Base-by-base conservation (phyloP, 2,888 invertebrate genomes). In the Cheilosia soror region DNA sequence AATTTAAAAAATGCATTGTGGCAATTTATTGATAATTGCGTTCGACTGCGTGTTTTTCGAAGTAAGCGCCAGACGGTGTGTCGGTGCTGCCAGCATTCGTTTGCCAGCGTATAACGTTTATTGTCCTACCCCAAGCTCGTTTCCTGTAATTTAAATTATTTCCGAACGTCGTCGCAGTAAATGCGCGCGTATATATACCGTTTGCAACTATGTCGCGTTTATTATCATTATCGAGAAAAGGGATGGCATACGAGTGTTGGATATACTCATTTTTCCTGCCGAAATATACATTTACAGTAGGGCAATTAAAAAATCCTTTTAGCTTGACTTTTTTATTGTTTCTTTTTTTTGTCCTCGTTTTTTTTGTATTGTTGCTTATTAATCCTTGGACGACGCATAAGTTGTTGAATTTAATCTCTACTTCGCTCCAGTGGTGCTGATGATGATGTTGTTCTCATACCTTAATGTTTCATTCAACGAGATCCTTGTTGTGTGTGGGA, bases 381-480 rank as follows among this genome's bases (percentile, higher is more conserved):
- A 71, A 82, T 82, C 77, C 80, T 82, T 77, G 66, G 37, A 62
- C 72, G 53, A 62, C 31, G 71, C 69, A 82, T 76, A 82, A 82
- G 81, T 82, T 76, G 66, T 42, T 60, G 65, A 29, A 68, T 81
- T 76, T 82, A 71, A 76, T 82, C 77, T 66, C 15, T 15, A 31
- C 25, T 72, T 44, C 37, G 71, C 60, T 66, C 49, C 71, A 71
- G 11, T 68, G 60, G 40, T 49, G 33, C 40, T 62, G 66, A 72
- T 68, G 82, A 73, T 55, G 55, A 60, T 80, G 60, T 55, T 75
- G 75, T 60, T 62, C 66, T 27, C 66, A 49, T 40, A 66, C 72
- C 62, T 83, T 83, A 83, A 83, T 83, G 78, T 78, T 78, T 66
- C 68, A 83, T 73, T 83, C 73, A 78, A 68, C 72, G 66, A 63